A percentile compares a stretch with the other conserved stretches of the same genome.
Evolutionary conservation across 2,888 invertebrate genomes (phyloP).

Genomic region (Dione vanillae): DNA sequence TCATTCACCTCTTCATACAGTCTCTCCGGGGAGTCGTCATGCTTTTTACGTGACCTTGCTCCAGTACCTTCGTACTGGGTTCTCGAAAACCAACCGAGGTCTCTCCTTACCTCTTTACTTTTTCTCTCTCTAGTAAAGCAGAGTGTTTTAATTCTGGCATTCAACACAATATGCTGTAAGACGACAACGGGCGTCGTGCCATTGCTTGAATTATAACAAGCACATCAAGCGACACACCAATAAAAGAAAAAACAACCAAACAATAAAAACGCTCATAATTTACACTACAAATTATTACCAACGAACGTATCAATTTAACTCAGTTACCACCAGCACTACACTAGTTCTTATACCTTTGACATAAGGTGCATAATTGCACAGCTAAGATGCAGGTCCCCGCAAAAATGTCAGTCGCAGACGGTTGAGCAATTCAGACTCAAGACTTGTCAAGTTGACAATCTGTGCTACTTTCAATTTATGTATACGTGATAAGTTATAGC

Average conservation of each 20-base stretch:
- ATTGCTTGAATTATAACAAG: no score
- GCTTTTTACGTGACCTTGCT: no score
- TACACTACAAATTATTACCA: conserved; percentile 36
- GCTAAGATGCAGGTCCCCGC: conserved; percentile 24
- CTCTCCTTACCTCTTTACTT: no score
- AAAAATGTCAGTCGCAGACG: conserved; percentile 45
- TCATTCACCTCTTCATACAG: no score
- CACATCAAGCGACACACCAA: no score
- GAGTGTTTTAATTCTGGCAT: no score
- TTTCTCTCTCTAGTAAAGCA: no score
- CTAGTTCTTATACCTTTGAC: conserved; percentile 6
- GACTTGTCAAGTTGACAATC: conserved; percentile 39
- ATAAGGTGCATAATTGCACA: conserved; percentile 24
- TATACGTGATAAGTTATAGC: background rate
- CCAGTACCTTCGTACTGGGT: no score
- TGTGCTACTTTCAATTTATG: conserved; percentile 36
- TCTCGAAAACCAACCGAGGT: no score
- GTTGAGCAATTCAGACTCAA: conserved; percentile 40
- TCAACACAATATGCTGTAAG: no score
- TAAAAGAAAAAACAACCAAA: background rate
- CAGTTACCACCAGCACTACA: background rate
- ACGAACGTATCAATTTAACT: conserved; percentile 50
- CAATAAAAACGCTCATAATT: conserved; percentile 4
- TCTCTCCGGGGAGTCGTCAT: no score
- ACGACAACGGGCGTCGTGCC: no score